Evolutionary conservation across 2,113 vertebrate species (phyloP), one percentile per base, ranked within the genome.

Genomic region (Pelobates fuscus): DNA sequence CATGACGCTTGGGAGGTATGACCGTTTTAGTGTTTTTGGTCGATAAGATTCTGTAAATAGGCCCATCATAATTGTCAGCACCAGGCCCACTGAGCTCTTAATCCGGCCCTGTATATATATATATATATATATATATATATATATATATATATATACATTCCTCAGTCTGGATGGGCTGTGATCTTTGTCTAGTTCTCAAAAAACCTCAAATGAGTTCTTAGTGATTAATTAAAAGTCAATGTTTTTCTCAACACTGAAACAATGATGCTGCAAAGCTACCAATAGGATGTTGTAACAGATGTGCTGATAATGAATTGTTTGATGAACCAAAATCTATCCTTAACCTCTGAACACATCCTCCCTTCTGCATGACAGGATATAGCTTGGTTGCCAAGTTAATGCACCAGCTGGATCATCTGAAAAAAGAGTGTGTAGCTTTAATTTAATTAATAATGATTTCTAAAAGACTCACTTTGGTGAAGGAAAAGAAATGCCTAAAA

Each of bases 301-400:
- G 71, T 66, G 61, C 29, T 57, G 62, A 58, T 58, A 74, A 58
- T 73, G 27, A 73, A 65, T 65, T 63, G 58, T 63, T 63, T 65
- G 71, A 57, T 58, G 49, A 44, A 66, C 30, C 61, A 57, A 44
- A 44, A 66, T 66, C 18, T 25, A n/a, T 43, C 46, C 70, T 63
- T 74, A 54, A 66, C 26, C 70, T 37, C 11, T 21, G 58, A 46
- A 71, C n/a, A 60, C 21, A 25, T 21, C 26, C 29, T 23, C 26
- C 21, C 7, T 18, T 10, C 15, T 55, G 15, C 27, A 55, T 41
- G 44, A 52, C 59, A 23, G 18, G 11, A 63, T 61, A 23, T 37
- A 70, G 20, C 25, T n/a, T 73, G 70, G 43, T 4, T 64, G 27
- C 29, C 44, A 73, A 64, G 41, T 26, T 62, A 63, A 18, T 64